Evolutionary conservation across 2,113 vertebrate species (phyloP), one percentile per base, ranked within the genome.

Genomic region (Sylvia atricapilla): DNA sequence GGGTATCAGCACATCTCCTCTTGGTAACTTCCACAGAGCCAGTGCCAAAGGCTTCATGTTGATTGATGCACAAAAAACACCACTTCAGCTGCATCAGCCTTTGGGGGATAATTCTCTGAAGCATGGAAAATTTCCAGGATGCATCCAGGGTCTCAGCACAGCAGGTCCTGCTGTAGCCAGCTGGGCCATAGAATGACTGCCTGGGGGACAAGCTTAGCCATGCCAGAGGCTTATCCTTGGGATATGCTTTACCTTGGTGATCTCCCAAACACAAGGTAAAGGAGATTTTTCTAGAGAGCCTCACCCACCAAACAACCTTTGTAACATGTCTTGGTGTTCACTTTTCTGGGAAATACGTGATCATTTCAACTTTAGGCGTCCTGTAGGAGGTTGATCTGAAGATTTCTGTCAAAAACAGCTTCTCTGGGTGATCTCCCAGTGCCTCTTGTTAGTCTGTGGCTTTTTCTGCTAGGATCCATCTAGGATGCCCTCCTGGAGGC

Each of bases 141-240:
- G 10, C 63, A 43, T 21, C 18, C 19, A 5, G 15, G 33, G 6
- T 67, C 49, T 68, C 66, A 25, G 60, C 30, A 31, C 44, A 35
- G 24, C 0, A 0, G 25, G 18, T 87, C 56, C 41, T 1, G 5
- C 43, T 63, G 39, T 27, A 53, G 41, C 23, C 44, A 56, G n/a
- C 27, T 35, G 58, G 19, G n/a, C n/a, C 0, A 1, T 37, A 7
- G 1, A 0, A 19, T 39, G 28, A 56, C 7, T 47, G 52, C 13
- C 46, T 82, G 43, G 63, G 59, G 55, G 52, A 75, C 44, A 63
- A 77, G 27, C 15, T 80, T 39, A 43, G n/a, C 6, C 23, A 11
- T 41, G 15, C n/a, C 59, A 33, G 31, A 56, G 35, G 53, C 18
- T 76, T 13, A n/a, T 66, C n/a, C 30, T 20, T 75, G 62, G 77